Percentiles rank a stretch among this genome's conserved stretches.
Conservation (phyloP, 2,888 invertebrate genomes). For the Polylopha cassiicola region DNA sequence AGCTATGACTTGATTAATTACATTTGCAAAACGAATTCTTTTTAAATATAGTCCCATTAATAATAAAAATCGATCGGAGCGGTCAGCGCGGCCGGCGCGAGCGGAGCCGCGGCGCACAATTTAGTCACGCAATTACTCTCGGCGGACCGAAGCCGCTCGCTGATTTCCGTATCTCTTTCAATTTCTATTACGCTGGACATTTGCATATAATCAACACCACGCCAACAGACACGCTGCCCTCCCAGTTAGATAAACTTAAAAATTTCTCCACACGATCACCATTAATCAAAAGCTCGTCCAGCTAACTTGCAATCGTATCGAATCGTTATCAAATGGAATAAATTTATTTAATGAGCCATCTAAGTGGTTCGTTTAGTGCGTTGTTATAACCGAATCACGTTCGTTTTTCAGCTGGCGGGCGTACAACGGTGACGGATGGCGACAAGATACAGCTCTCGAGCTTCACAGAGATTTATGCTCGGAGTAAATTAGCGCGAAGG, state of each 20-base stretch:
- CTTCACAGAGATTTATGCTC: constrained; percentile 46
- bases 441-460: constrained; percentile 42
- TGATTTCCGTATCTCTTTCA: constrained; percentile 41
- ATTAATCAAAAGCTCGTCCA: constrained; percentile 52
- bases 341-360: constrained; percentile 65
- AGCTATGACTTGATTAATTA: constrained; percentile 39
- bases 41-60: constrained; percentile 60
- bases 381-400: constrained; percentile 68
- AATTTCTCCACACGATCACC: constrained; percentile 37
- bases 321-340: constrained; percentile 60
- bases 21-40: constrained; percentile 52
- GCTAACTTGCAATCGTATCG: constrained; percentile 61
- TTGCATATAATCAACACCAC: constrained; percentile 46
- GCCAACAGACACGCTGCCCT: constrained; percentile 21
- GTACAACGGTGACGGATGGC: constrained; percentile 55
- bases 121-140: constrained; percentile 61
- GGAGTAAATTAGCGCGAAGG: constrained; percentile 52
- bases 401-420: constrained; percentile 54
- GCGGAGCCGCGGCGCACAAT: constrained; percentile 44
- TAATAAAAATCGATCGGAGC: constrained; percentile 49
- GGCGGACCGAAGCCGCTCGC: constrained; percentile 36
- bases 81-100: constrained; percentile 53
- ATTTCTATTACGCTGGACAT: constrained; percentile 46
- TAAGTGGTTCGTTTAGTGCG: constrained; percentile 58
- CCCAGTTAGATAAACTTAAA: constrained; percentile 30